These are phyloP conservation scores for Girardinus metallicus DNA, from an alignment of 2,797 vertebrate genomes.

Conservation along the genomic window DNA sequence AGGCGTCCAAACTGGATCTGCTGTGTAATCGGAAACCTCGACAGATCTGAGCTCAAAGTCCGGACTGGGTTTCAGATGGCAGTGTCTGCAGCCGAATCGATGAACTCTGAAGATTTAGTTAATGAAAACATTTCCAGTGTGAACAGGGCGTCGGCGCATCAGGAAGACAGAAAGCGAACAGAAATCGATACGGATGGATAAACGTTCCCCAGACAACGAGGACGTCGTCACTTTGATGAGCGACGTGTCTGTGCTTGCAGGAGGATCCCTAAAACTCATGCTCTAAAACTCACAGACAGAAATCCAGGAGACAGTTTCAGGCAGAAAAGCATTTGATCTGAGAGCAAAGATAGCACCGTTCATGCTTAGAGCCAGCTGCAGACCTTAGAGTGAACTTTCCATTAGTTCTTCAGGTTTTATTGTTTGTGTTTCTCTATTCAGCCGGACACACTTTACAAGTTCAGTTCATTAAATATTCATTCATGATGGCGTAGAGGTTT, in stretches of 20 bases:
- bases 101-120: neutral
- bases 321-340: slow-evolving; percentile 24
- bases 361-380: neutral
- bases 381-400: neutral
- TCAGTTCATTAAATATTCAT: neutral
- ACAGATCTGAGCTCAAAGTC: neutral
- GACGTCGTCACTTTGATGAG: slow-evolving; percentile 13
- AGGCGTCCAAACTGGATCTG: neutral
- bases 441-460: neutral
- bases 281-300: slow-evolving; percentile 12
- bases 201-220: neutral
- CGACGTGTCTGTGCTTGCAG: slow-evolving; percentile 18
- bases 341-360: slow-evolving; percentile 4
- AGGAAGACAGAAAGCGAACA: slow-evolving; percentile 4
- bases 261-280: slow-evolving; percentile 40
- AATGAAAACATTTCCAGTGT: neutral
- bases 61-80: neutral
- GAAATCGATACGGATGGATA: slow-evolving; percentile 13
- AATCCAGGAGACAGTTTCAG: slow-evolving; percentile 36
- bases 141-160: neutral
- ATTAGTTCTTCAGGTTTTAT: neutral
- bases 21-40: neutral
- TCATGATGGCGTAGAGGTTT: neutral
- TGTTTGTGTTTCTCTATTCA: neutral
- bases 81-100: neutral